Percentiles rank a stretch among this genome's conserved stretches.
phyloP scores from a whole-genome alignment of 2,113 vertebrate genomes.

The Cnemophilus loriae region DNA sequence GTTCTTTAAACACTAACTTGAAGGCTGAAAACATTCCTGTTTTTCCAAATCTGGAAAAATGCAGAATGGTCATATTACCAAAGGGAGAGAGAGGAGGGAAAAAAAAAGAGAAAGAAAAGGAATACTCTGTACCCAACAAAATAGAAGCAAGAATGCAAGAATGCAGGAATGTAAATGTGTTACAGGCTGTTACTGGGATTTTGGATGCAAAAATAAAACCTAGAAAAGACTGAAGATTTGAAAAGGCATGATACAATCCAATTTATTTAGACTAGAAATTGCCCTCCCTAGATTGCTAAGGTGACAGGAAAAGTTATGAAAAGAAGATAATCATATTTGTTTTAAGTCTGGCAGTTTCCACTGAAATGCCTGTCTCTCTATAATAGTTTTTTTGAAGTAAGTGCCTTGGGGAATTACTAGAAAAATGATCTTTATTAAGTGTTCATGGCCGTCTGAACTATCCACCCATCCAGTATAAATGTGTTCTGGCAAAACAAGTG shows the following conservation, averaged over 20 bases:
- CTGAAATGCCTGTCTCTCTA: constrained; percentile 12
- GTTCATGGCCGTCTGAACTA: constrained; percentile 63
- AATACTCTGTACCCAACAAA: constrained; percentile 57
- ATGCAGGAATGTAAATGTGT: constrained; percentile 60
- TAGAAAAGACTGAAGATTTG: neutral
- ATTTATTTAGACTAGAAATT: neutral
- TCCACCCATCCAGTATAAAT: constrained; percentile 55
- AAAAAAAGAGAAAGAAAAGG: neutral
- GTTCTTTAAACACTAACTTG: neutral
- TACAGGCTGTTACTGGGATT: constrained; percentile 29
- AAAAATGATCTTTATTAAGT: constrained; percentile 65
- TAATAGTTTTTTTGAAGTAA: constrained; percentile 18
- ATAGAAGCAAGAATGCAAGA: constrained; percentile 49
- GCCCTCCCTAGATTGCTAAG: neutral
- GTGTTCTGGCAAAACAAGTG: constrained; percentile 66
- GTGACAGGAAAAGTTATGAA: neutral
- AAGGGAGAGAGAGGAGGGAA: neutral
- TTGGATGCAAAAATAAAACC: constrained; percentile 36
- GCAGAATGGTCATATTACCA: constrained; percentile 12
- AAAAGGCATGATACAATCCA: neutral
- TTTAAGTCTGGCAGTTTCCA: constrained; percentile 25
- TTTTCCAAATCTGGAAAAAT: constrained; percentile 48
- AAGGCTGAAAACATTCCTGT: constrained; percentile 28
- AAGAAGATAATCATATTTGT: neutral
- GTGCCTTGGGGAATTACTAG: constrained; percentile 57